Conservation (phyloP, 2,888 invertebrate species). For the Malacosoma neustria region DNA sequence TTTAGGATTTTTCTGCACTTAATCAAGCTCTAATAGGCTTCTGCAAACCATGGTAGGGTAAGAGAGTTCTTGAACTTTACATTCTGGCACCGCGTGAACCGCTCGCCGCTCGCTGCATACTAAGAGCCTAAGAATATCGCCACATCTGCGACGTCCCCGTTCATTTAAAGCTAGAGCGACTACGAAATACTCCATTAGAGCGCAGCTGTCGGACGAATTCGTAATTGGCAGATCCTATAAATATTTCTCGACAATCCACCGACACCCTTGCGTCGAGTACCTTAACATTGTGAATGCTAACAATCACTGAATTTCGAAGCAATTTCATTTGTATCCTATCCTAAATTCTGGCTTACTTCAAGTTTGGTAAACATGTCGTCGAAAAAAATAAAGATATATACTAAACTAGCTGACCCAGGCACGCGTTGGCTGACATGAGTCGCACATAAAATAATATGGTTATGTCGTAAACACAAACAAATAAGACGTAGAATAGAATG, state of each 20-base stretch:
- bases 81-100: not conserved
- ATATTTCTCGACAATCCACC: slow-evolving; percentile 35
- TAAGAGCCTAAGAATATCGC: slow-evolving; percentile 17
- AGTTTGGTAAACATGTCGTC: too few relatives aligned
- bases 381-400: too few relatives aligned
- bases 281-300: slow-evolving; percentile 15
- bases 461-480: too few relatives aligned
- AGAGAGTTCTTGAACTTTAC: not conserved
- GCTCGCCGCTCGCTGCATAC: slow-evolving; percentile 9
- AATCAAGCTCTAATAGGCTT: too few relatives aligned
- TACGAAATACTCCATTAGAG: slow-evolving; percentile 60
- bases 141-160: slow-evolving; percentile 56
- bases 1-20: too few relatives aligned
- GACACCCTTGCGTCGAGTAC: slow-evolving; percentile 15
- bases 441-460: too few relatives aligned
- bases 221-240: slow-evolving; percentile 51
- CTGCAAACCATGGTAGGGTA: too few relatives aligned
- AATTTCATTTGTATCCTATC: not conserved
- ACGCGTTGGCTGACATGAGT: too few relatives aligned
- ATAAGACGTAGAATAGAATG: too few relatives aligned
- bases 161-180: slow-evolving; percentile 63
- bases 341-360: too few relatives aligned
- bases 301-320: slow-evolving; percentile 14
- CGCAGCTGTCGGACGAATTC: slow-evolving; percentile 54
- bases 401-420: too few relatives aligned